Evolutionary conservation across 2,888 invertebrate genomes (phyloP).

Genomic region (Dioctria linearis): DNA sequence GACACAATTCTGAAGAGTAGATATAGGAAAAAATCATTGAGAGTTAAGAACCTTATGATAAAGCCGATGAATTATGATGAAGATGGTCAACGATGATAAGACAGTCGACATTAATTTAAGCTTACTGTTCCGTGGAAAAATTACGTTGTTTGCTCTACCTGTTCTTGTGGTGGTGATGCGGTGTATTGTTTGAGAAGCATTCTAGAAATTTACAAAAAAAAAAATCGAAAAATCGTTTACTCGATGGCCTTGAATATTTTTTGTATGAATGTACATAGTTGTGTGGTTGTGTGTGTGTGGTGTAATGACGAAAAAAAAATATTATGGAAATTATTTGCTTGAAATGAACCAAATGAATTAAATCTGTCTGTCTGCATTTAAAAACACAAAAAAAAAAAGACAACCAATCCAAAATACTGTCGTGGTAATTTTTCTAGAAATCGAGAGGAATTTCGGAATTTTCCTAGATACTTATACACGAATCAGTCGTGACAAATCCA

Average conservation of each 20-base stretch:
- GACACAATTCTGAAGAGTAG: not conserved
- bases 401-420: not conserved
- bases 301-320: not conserved
- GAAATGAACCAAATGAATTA: not conserved
- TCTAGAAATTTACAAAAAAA: slow-evolving; percentile 7
- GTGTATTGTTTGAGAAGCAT: not conserved
- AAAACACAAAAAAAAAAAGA: not conserved
- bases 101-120: slow-evolving; percentile 43
- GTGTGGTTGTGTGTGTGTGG: not conserved
- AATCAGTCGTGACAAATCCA: slow-evolving; percentile 29
- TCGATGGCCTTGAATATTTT: slow-evolving; percentile 13
- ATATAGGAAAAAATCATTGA: slow-evolving; percentile 20
- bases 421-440: slow-evolving; percentile 1
- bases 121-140: slow-evolving; percentile 30
- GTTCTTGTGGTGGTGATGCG: not conserved
- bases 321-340: not conserved
- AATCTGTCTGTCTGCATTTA: too few species aligned
- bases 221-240: not conserved
- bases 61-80: slow-evolving; percentile 47
- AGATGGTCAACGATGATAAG: slow-evolving; percentile 39
- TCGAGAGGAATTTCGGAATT: slow-evolving; percentile 6
- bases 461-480: slow-evolving; percentile 10
- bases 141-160: slow-evolving; percentile 24
- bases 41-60: slow-evolving; percentile 41
- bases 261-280: not conserved